A percentile compares a stretch with the other conserved stretches of the same genome.
phyloP scores from a whole-genome alignment of 2,888 invertebrate species.

The Caenorhabditis imperialis region DNA sequence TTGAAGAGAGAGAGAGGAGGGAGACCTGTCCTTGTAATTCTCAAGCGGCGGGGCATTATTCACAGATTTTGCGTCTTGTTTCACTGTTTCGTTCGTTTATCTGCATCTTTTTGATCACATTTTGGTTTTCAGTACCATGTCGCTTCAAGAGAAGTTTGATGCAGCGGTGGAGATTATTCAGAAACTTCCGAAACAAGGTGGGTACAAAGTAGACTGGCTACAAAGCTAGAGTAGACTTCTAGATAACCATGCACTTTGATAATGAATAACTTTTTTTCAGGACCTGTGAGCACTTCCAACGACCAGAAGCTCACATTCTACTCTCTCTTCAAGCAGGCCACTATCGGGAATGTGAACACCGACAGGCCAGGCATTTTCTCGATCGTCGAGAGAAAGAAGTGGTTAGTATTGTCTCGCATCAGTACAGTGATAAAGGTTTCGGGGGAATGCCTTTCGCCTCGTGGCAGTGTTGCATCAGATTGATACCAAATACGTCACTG shows the following conservation, averaged over 20 bases:
- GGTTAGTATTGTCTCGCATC: conserved; percentile 56
- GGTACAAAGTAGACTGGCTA: conserved; percentile 9
- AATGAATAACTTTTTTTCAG: conserved; percentile 44
- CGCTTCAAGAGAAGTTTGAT: conserved; percentile 72
- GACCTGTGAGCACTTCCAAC: conserved; percentile 74
- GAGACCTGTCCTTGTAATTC: conserved; percentile 50
- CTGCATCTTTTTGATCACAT: no score
- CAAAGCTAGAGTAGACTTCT: conserved; percentile 7
- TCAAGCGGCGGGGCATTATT: conserved; percentile 26
- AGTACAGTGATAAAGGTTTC: not conserved
- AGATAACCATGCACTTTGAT: not conserved
- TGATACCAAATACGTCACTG: conserved; percentile 18
- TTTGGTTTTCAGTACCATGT: conserved; percentile 31
- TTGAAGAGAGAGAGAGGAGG: no score
- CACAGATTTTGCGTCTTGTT: conserved; percentile 27
- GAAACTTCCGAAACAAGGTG: conserved; percentile 76
- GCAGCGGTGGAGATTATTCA: conserved; percentile 78
- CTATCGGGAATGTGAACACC: conserved; percentile 76
- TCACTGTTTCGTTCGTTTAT: no score
- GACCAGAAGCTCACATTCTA: conserved; percentile 77
- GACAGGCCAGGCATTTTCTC: conserved; percentile 76
- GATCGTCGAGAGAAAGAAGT: conserved; percentile 73
- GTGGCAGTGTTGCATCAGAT: conserved; percentile 41
- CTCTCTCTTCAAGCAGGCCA: conserved; percentile 76
- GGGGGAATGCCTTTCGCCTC: conserved; percentile 14